Conservation (phyloP, 2,888 invertebrate genomes). For the Idaea aversata region DNA sequence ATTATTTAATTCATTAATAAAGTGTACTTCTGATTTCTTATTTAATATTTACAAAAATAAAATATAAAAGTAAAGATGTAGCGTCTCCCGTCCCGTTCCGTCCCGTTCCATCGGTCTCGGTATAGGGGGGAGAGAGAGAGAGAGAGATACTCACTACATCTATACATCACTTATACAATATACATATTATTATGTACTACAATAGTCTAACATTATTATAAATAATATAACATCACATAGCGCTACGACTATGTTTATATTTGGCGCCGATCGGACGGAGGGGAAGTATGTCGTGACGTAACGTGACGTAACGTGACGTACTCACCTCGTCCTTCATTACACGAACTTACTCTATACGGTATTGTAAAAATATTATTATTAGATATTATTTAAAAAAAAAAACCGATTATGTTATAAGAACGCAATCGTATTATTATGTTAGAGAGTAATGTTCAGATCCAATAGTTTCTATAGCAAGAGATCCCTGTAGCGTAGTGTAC, state of each 20-base stretch:
- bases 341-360: slow-evolving; percentile 2
- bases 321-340: not conserved
- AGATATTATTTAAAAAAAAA: not conserved
- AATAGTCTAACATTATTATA: slow-evolving; percentile 24
- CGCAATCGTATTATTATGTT: slow-evolving; percentile 8
- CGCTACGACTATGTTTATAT: slow-evolving; percentile 18
- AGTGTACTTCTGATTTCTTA: slow-evolving; percentile 50
- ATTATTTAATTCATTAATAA: slow-evolving; percentile 47
- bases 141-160: no score
- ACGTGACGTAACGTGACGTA: not conserved
- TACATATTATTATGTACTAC: slow-evolving; percentile 13
- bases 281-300: not conserved
- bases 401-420: not conserved
- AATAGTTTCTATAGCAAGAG: not conserved
- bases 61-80: slow-evolving; percentile 31
- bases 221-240: slow-evolving; percentile 46
- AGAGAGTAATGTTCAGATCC: slow-evolving; percentile 12
- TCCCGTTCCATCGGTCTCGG: no score
- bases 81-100: slow-evolving; percentile 2
- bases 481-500: not conserved
- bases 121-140: no score
- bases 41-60: slow-evolving; percentile 60
- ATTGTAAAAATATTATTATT: slow-evolving; percentile 2
- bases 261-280: slow-evolving; percentile 17
- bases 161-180: no score